Evolutionary conservation across 2,113 vertebrate genomes (phyloP).

Genomic region (Zeus faber): DNA sequence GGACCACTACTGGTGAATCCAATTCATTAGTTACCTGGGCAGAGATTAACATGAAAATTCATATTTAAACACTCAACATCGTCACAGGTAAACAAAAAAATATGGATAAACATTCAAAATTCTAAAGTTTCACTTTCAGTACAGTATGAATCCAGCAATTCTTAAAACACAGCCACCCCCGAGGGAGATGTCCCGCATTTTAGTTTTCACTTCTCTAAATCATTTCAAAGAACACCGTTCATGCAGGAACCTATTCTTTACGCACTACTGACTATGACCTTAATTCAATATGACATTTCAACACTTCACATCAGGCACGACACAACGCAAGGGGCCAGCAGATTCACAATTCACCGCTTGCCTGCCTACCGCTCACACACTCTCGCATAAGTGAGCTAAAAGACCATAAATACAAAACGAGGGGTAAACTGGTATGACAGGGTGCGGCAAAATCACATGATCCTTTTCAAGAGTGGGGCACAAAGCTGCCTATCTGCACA

Average conservation of each 20-base stretch:
- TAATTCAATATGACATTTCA: constrained; percentile 26
- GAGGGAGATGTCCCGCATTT: constrained; percentile 14
- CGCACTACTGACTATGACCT: constrained; percentile 14
- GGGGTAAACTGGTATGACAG: constrained; percentile 28
- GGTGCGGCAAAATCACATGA: constrained; percentile 54
- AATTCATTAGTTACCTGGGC: too few relatives aligned
- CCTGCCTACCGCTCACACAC: constrained; percentile 9
- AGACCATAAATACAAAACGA: constrained; percentile 18
- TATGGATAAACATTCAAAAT: too few relatives aligned
- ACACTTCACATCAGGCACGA: constrained; percentile 15
- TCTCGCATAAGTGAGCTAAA: neutral
- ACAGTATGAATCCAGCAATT: neutral
- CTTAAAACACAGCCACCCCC: constrained; percentile 3
- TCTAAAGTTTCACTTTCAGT: too few relatives aligned
- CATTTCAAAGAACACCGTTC: constrained; percentile 33
- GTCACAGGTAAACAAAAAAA: too few relatives aligned
- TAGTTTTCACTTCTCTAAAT: constrained; percentile 1
- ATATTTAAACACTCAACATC: too few relatives aligned
- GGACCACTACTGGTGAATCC: too few relatives aligned
- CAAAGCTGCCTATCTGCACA: constrained; percentile 58
- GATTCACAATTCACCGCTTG: constrained; percentile 32
- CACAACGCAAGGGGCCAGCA: constrained; percentile 12
- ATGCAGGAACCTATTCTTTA: constrained; percentile 37
- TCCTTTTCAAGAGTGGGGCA: constrained; percentile 63
- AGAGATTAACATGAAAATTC: too few relatives aligned